phyloP scores from a whole-genome alignment of 2,888 invertebrate genomes.

The Fragum fragum region DNA sequence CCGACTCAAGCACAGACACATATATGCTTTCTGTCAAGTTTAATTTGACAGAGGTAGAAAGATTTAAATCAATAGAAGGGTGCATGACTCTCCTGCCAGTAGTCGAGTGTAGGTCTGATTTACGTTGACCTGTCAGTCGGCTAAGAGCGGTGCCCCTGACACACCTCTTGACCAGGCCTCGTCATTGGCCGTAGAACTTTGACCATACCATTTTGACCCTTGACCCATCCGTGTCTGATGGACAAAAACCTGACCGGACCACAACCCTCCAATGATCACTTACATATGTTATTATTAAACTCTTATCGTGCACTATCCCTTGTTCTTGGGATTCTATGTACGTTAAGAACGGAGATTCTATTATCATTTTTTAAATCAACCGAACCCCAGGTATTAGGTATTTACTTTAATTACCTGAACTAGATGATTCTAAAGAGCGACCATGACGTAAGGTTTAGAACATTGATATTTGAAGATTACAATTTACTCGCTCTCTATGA shows the following conservation, averaged over 20 bases:
- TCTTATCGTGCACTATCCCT: background rate
- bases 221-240: constrained; percentile 16
- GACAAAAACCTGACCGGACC: constrained; percentile 29
- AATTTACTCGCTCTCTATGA: no score
- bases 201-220: constrained; percentile 10
- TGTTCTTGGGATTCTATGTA: background rate
- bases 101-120: constrained; percentile 12
- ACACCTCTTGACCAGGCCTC: constrained; percentile 26
- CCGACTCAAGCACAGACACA: no score
- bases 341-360: background rate
- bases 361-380: background rate
- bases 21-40: no score
- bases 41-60: no score
- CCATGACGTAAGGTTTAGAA: no score
- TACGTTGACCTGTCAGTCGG: constrained; percentile 19
- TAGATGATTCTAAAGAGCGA: no score
- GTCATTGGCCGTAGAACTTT: constrained; percentile 25
- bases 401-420: no score
- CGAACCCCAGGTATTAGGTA: background rate
- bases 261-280: constrained; percentile 31
- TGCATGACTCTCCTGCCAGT: background rate
- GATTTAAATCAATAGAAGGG: no score
- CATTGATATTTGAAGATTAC: no score
- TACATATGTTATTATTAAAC: constrained; percentile 32
- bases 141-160: constrained; percentile 17